A percentile compares a stretch with the other conserved stretches of the same genome.
phyloP scores from a whole-genome alignment of 2,888 invertebrate species.

The Serrognathus titanus region DNA sequence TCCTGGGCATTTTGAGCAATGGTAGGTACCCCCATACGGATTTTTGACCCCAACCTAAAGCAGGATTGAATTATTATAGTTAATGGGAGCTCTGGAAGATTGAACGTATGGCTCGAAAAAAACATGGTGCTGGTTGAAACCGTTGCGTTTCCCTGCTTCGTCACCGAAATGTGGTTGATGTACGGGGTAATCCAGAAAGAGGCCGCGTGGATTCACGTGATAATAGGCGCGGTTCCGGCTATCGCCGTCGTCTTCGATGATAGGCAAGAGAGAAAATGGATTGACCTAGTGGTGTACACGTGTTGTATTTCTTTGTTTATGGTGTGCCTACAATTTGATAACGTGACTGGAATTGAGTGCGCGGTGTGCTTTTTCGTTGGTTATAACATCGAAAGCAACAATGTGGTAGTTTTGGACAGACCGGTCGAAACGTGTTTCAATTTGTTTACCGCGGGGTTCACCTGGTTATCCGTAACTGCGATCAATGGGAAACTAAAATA shows the following conservation, averaged over 20 bases:
- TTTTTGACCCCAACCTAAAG: too few species aligned
- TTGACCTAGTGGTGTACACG: conserved; percentile 8
- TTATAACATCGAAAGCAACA: not conserved
- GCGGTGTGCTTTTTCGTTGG: conserved; percentile 2
- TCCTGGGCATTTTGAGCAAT: too few species aligned
- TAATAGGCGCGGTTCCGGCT: conserved; percentile 11
- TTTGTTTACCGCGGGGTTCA: not conserved
- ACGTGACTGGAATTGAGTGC: not conserved
- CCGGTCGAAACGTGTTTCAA: conserved; percentile 4
- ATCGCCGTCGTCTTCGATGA: conserved; percentile 3
- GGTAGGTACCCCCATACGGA: too few species aligned
- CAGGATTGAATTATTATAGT: too few species aligned
- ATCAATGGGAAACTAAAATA: too few species aligned
- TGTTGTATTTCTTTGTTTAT: not conserved
- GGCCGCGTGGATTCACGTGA: conserved; percentile 19
- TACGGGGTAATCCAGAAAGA: conserved; percentile 10
- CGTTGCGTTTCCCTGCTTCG: conserved; percentile 24
- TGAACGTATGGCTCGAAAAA: not conserved
- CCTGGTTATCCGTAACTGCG: too few species aligned
- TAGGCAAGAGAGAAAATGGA: conserved; percentile 6
- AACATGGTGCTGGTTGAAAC: conserved; percentile 7
- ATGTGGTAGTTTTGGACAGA: not conserved
- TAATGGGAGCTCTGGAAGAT: too few species aligned
- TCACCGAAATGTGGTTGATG: conserved; percentile 23
- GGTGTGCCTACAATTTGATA: not conserved